Evolutionary conservation across 2,797 vertebrate genomes (phyloP).

Genomic region (Ctenopoma multispine): DNA sequence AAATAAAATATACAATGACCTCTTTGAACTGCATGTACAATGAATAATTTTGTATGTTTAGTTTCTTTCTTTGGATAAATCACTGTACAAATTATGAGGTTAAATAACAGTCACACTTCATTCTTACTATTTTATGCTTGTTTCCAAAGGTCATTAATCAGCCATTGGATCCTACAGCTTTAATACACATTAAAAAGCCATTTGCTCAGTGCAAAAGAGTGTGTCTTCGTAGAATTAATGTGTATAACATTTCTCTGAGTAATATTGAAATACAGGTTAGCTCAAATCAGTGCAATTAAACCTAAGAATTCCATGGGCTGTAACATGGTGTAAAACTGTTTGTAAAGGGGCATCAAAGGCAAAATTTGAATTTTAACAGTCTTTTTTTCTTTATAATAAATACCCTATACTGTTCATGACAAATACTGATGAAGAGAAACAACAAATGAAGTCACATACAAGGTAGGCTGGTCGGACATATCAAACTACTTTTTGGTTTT

Average conservation of each 20-base stretch:
- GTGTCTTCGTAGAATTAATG: conserved; percentile 13
- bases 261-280: conserved; percentile 23
- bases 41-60: conserved; percentile 32
- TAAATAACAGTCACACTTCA: conserved; percentile 33
- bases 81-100: conserved; percentile 9
- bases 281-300: conserved; percentile 45
- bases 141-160: conserved; percentile 15
- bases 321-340: conserved; percentile 24
- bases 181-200: conserved; percentile 8
- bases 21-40: conserved; percentile 12
- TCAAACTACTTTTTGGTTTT: conserved; percentile 24
- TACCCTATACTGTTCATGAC: not conserved
- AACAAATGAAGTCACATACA: not conserved
- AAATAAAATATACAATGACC: conserved; percentile 2
- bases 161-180: not conserved
- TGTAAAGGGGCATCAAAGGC: conserved; percentile 1
- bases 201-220: conserved; percentile 24
- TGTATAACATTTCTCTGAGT: conserved; percentile 19
- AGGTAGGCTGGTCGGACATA: not conserved
- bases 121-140: conserved; percentile 1
- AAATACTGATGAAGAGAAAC: conserved; percentile 45
- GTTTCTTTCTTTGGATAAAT: conserved; percentile 56
- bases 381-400: not conserved
- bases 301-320: not conserved
- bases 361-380: not conserved